Base-by-base conservation (phyloP, 1,140 invertebrate species). In the Micrasema longulum region DNA sequence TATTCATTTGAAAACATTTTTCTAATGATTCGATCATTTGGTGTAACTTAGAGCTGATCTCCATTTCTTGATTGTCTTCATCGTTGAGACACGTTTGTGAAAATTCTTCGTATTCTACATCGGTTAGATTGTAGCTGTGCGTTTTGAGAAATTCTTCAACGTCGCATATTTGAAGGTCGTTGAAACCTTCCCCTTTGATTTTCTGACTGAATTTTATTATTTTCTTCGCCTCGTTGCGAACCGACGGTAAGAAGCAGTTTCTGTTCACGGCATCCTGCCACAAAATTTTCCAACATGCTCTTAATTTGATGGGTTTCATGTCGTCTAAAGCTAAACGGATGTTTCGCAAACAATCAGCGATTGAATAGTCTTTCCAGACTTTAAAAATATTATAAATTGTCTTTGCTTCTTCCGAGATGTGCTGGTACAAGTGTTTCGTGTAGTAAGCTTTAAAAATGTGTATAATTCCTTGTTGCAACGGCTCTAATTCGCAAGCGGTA, bases 361-460 rank as follows among this genome's bases (percentile, higher is more conserved):
- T 64, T 11, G 20, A 31, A 16, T 64, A 64, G 2, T 47, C 43
- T 18, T 47, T 31, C 60, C 60, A 64, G 22, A 64, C 23, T 12
- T 31, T 23, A 7, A 12, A 20, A 14, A 23, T n/a, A 16, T 64
- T 23, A 6, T 10, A 14, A n/a, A n/a, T n/a, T 31, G 23, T 64
- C 47, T 1, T 45, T 18, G 10, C 26, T 47, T 23, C 16, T 47
- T 12, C 20, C 11, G 16, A 22, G 14, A 64, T 45, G 23, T 64
- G 60, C 12, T 47, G 18, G 5, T 45, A 64, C 18, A 47, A 14
- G 7, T 64, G 23, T 31, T 22, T 45, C 3, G 60, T 26, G 11
- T 64, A 64, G 16, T 64, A n/a, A 5, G 60, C 38, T 31, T 64
- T 64, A 22, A 64, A 64, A 12, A 47, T 64, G 11, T 45, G 41